phyloP scores from a whole-genome alignment of 2,888 invertebrate species.

The Hypsopygia costalis region DNA sequence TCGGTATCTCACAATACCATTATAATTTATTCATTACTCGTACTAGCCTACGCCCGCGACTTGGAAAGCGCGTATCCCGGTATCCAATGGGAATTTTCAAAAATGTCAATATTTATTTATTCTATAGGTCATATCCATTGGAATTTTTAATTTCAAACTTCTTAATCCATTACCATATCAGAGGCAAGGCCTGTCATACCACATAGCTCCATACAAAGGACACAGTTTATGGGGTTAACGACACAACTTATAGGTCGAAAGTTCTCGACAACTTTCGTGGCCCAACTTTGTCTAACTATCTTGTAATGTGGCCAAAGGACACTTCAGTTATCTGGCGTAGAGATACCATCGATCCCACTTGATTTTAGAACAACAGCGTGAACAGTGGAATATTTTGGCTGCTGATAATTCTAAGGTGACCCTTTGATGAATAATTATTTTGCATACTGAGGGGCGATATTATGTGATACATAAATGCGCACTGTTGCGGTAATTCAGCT shows the following conservation, averaged over 20 bases:
- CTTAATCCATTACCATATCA: constrained; percentile 19
- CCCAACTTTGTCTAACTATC: constrained; percentile 39
- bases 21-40: too few species aligned
- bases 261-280: constrained; percentile 26
- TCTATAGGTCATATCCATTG: not conserved
- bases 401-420: too few species aligned
- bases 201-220: constrained; percentile 29
- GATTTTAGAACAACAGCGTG: constrained; percentile 10
- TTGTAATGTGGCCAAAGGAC: constrained; percentile 40
- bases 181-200: constrained; percentile 18
- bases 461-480: too few species aligned
- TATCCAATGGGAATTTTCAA: too few species aligned
- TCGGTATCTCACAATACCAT: too few species aligned
- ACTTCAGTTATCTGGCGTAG: constrained; percentile 31
- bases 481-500: constrained; percentile 11
- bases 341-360: constrained; percentile 22
- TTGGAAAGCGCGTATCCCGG: too few species aligned
- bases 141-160: constrained; percentile 5
- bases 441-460: too few species aligned
- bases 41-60: too few species aligned
- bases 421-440: not conserved
- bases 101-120: too few species aligned
- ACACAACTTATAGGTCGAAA: constrained; percentile 47
- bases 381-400: not conserved
- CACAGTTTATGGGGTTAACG: constrained; percentile 40